Base-by-base conservation (phyloP, 2,888 invertebrate species). In the Anorthoa munda region DNA sequence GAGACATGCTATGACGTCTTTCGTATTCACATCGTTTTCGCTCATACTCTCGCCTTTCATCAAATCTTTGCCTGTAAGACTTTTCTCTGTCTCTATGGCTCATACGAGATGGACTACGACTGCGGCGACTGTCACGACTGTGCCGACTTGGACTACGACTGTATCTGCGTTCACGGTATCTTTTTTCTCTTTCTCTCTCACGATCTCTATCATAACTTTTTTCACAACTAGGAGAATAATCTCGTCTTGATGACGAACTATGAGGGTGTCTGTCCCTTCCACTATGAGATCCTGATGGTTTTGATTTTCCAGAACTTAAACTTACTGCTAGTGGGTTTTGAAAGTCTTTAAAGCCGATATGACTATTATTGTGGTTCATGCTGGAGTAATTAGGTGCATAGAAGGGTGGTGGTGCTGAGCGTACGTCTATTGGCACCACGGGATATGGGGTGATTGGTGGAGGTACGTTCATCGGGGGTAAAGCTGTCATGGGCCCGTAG, bases 21-120 rank as follows among this genome's bases (percentile, higher is more conserved):
- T 93, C 92, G 88, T 91, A 86, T 72, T 92, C 92, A 86, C 89
- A 79, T 82, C 89, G 91, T 68, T 88, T 92, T 53, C 88, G 75
- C 50, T 94, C 94, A 90, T 91, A 89, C 63, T 93, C 91, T 68
- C 85, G 81, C 55, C 85, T 79, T 48, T 88, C 83, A 66, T 87
- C 83, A 84, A 82, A 77, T 86, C 87, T 79, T 63, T 70, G 79
- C 68, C 75, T 87, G 23, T 87, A 83, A 75, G 84, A 84, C 50
- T 77, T 86, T 17, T 88, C 88, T 69, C 81, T 82, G 50, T 87
- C 90, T 69, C 86, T 87, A 15, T 89, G 83, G 71, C 91, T 91
- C 61, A 86, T 79, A 48, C 89, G 86, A 39, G 91, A 84, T 15
- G 86, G 83, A 70, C 89, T 90, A 58, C 87, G 76, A 61, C 79